phyloP scores from a whole-genome alignment of 1,140 invertebrate genomes.

The Euwallacea similis region DNA sequence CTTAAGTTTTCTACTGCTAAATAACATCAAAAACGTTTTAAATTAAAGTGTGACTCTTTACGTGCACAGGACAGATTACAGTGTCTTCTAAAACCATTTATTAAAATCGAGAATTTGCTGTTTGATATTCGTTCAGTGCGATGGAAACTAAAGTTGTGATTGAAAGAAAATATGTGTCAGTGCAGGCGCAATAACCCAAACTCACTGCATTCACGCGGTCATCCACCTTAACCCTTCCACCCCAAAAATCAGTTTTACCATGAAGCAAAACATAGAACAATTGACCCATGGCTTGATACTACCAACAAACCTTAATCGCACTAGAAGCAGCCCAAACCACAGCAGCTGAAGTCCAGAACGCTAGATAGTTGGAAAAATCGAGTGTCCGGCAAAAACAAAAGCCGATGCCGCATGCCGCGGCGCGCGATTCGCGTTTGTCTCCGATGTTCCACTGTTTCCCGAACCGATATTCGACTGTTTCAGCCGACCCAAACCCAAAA shows the following conservation, averaged over 20 bases:
- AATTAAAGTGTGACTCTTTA: too few relatives aligned
- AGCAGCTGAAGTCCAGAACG: background rate
- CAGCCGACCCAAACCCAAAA: conserved; percentile 5
- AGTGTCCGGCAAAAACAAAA: conserved; percentile 8
- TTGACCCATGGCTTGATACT: background rate
- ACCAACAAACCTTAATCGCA: background rate
- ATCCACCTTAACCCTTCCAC: background rate
- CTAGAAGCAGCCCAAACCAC: background rate
- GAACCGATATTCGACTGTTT: conserved; percentile 22
- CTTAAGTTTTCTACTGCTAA: too few relatives aligned
- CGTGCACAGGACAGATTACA: too few relatives aligned
- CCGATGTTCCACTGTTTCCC: conserved; percentile 16
- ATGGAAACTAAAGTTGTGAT: too few relatives aligned
- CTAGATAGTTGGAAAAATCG: background rate
- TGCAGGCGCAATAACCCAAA: too few relatives aligned
- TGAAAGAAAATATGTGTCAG: too few relatives aligned
- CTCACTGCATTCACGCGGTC: background rate
- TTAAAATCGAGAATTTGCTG: too few relatives aligned
- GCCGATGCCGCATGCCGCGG: conserved; percentile 16
- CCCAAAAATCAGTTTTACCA: background rate
- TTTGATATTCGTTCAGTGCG: too few relatives aligned
- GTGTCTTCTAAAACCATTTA: too few relatives aligned
- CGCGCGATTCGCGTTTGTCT: conserved; percentile 18
- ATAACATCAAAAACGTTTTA: too few relatives aligned
- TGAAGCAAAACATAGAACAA: background rate